Evolutionary conservation across 2,797 vertebrate genomes (phyloP).

Genomic region (Spinibarbus caldwelli): DNA sequence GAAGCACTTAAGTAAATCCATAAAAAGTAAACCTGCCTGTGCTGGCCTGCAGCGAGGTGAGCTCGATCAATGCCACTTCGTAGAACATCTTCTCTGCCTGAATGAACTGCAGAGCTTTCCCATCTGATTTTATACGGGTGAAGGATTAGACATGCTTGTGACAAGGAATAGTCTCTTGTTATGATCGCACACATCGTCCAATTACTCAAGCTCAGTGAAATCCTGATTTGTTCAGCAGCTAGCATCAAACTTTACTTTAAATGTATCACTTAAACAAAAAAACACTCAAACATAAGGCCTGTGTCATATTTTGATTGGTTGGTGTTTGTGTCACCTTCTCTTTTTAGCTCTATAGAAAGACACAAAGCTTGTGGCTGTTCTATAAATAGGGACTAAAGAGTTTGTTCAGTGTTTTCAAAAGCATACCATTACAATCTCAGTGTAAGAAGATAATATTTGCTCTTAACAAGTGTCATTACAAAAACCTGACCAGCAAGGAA

Average conservation of each 20-base stretch:
- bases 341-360: conserved; percentile 37
- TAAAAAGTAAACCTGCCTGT: conserved; percentile 79
- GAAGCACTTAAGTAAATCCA: conserved; percentile 8
- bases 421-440: conserved; percentile 12
- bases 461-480: conserved; percentile 25
- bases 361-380: conserved; percentile 29
- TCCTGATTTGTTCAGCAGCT: conserved; percentile 27
- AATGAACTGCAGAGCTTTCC: conserved; percentile 79
- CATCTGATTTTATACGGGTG: conserved; percentile 80
- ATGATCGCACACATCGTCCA: conserved; percentile 34
- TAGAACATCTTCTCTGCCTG: conserved; percentile 84
- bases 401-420: conserved; percentile 28
- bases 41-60: conserved; percentile 72
- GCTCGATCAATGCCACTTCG: conserved; percentile 80
- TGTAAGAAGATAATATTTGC: conserved; percentile 23
- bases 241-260: neutral
- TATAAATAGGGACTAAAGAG: conserved; percentile 48
- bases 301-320: conserved; percentile 29
- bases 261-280: neutral
- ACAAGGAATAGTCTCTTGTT: conserved; percentile 71
- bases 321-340: neutral
- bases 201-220: conserved; percentile 65
- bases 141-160: conserved; percentile 76
- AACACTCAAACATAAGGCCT: neutral
- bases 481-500: conserved; percentile 23